Percentiles rank a stretch among this genome's conserved stretches.
These are phyloP conservation scores for Drosophila colorata DNA, from an alignment of 2,888 invertebrate species.

Conservation along the genomic window DNA sequence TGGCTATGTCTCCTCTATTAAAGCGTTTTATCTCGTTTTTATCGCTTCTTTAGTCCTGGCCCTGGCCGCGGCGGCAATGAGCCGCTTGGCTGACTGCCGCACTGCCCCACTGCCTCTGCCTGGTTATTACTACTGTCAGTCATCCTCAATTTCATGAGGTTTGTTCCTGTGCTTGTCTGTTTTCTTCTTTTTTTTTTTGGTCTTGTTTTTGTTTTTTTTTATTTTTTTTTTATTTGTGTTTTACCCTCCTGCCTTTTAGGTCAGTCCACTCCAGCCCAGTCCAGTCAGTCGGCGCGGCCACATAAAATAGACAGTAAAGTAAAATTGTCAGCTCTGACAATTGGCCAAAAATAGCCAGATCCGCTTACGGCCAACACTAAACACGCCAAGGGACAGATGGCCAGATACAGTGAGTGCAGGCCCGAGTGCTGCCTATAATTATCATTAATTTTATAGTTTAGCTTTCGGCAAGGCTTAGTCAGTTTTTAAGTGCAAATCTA, in stretches of 20 bases:
- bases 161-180: constrained; percentile 38
- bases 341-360: constrained; percentile 63
- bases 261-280: constrained; percentile 29
- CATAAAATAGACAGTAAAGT: constrained; percentile 70
- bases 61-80: constrained; percentile 32
- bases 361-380: constrained; percentile 21
- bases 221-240: constrained; percentile 15
- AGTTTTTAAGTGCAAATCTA: constrained; percentile 55
- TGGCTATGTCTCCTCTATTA: constrained; percentile 40
- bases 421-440: constrained; percentile 64
- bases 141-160: constrained; percentile 73
- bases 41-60: constrained; percentile 71
- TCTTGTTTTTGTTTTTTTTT: too few relatives aligned
- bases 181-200: too few relatives aligned
- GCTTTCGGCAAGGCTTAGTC: constrained; percentile 36
- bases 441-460: constrained; percentile 73
- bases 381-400: constrained; percentile 24
- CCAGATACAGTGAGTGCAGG: constrained; percentile 21
- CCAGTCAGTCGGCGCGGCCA: constrained; percentile 21
- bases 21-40: constrained; percentile 76
- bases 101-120: constrained; percentile 8
- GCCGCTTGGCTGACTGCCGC: constrained; percentile 29
- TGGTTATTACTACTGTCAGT: constrained; percentile 76
- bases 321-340: constrained; percentile 68
- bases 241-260: constrained; percentile 16